A percentile compares a stretch with the other conserved stretches of the same genome.
These are phyloP conservation scores for Geopemphigus sp. DNA, from an alignment of 1,140 invertebrate species.

Conservation along the genomic window DNA sequence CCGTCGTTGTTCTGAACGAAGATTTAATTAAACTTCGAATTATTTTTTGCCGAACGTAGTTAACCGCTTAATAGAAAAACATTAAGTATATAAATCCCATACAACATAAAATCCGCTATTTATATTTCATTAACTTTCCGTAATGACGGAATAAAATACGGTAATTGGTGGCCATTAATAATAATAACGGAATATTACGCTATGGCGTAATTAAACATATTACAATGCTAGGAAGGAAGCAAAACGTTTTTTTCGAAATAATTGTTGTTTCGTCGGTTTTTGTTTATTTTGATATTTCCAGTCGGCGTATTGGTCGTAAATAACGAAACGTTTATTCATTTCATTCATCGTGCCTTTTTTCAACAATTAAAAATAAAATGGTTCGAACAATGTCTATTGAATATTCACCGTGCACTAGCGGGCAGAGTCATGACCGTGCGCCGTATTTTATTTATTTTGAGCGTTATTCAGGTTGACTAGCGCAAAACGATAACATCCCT, in stretches of 20 bases:
- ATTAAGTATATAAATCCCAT: too few species aligned
- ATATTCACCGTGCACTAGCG: background rate
- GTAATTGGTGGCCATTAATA: too few species aligned
- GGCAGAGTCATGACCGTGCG: background rate
- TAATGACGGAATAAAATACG: too few species aligned
- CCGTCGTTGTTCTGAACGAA: too few species aligned
- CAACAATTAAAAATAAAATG: background rate
- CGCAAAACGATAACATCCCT: background rate
- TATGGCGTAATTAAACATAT: background rate
- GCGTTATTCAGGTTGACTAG: constrained; percentile 14
- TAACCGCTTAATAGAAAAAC: too few species aligned
- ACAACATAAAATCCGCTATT: too few species aligned
- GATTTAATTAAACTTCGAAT: too few species aligned
- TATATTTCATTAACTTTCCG: too few species aligned
- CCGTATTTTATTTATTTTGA: constrained; percentile 31
- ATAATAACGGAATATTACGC: too few species aligned
- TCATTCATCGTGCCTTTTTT: constrained; percentile 6
- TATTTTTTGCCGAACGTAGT: too few species aligned
- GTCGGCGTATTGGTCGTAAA: background rate
- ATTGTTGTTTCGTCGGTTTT: background rate
- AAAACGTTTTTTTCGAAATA: background rate
- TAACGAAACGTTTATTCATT: constrained; percentile 10
- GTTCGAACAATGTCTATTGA: constrained; percentile 18
- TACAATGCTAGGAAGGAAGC: background rate
- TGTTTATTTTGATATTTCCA: background rate